Conservation (phyloP, 2,888 invertebrate species). For the Agrochola macilenta region DNA sequence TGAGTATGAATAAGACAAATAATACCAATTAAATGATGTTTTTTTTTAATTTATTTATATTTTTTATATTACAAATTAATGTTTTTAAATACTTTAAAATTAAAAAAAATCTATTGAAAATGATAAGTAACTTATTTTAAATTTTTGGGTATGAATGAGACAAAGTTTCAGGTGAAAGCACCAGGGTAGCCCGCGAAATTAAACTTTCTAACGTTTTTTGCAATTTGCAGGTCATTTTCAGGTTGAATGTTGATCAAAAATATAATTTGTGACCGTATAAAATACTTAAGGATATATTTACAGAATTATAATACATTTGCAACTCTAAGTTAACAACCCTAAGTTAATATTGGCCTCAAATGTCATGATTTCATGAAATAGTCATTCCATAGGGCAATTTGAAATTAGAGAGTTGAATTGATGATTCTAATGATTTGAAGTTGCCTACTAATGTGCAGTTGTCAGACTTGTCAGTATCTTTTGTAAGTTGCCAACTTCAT, state of each 20-base stretch:
- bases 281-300: neutral
- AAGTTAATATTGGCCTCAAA: neutral
- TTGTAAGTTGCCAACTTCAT: neutral
- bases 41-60: too few relatives aligned
- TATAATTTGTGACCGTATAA: neutral
- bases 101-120: too few relatives aligned
- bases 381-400: neutral
- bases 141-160: slow-evolving; percentile 35
- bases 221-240: too few relatives aligned
- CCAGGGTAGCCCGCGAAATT: too few relatives aligned
- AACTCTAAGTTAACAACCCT: too few relatives aligned
- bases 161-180: neutral
- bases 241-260: too few relatives aligned
- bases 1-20: slow-evolving; percentile 39
- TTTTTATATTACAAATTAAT: too few relatives aligned
- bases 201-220: too few relatives aligned
- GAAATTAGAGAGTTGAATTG: neutral
- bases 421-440: neutral
- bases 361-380: neutral
- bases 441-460: too few relatives aligned
- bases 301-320: neutral
- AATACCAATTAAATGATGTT: too few relatives aligned
- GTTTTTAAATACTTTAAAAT: too few relatives aligned
- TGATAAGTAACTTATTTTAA: too few relatives aligned
- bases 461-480: neutral